Percentiles rank a stretch among this genome's conserved stretches.
Conservation (phyloP, 2,888 invertebrate genomes). For the Leptopilina syphax region DNA sequence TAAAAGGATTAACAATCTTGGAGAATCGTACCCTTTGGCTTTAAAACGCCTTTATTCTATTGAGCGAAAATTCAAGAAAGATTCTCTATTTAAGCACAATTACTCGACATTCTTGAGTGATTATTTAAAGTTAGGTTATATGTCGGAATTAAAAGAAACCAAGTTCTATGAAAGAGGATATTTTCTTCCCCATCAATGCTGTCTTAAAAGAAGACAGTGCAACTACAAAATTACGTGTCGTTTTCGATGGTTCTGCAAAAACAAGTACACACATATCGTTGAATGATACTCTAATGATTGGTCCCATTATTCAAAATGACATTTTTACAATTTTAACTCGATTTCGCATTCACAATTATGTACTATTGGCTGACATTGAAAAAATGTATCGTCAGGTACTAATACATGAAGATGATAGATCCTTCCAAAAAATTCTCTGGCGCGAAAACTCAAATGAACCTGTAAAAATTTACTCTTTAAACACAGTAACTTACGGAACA, state of each 20-base stretch:
- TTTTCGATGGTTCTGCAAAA: constrained; percentile 44
- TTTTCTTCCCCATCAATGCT: constrained; percentile 42
- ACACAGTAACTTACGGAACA: constrained; percentile 58
- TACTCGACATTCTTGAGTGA: constrained; percentile 21
- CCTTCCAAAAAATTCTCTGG: constrained; percentile 63
- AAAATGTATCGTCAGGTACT: constrained; percentile 65
- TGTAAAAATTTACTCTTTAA: constrained; percentile 52
- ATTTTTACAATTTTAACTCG: constrained; percentile 60
- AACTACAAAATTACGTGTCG: constrained; percentile 39
- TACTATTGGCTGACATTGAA: constrained; percentile 64
- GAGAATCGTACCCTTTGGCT: constrained; percentile 54
- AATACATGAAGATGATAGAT: constrained; percentile 54
- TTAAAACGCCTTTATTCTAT: constrained; percentile 46
- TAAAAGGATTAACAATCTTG: not conserved
- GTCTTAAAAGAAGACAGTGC: constrained; percentile 22
- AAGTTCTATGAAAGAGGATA: constrained; percentile 26
- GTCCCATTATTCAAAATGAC: constrained; percentile 62
- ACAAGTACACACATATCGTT: constrained; percentile 54
- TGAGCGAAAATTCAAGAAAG: not conserved
- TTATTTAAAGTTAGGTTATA: constrained; percentile 7
- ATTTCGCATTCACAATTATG: constrained; percentile 60
- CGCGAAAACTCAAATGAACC: constrained; percentile 47
- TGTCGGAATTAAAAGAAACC: not conserved
- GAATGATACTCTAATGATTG: constrained; percentile 62
- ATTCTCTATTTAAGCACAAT: constrained; percentile 11